Evolutionary conservation across 2,888 invertebrate genomes (phyloP), one percentile per base, ranked within the genome.

Genomic region (Rapana venosa): DNA sequence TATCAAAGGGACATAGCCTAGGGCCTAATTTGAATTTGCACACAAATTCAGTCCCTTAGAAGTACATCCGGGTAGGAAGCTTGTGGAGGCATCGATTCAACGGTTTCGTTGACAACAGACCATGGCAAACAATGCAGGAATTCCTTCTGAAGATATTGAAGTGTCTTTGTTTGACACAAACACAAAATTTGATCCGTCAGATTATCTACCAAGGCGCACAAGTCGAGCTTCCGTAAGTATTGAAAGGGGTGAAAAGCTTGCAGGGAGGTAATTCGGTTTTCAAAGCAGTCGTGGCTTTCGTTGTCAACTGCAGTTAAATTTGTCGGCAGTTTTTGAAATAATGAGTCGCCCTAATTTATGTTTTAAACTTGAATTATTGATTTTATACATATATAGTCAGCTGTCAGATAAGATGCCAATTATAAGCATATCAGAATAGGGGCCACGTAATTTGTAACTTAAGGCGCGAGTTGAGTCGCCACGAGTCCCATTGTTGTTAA

Each of bases 161-260:
- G 79, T 1, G 15, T 35, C 35, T 79, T 79, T 32, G 79, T 0
- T 79, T 32, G 79, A 79, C 15, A 35, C 30, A 13, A 22, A 35
- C 13, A 22, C 22, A 17, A 32, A 6, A 79, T 79, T 79, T 35
- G 79, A 79, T 20, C 79, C 79, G 17, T 79, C 79, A 20, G 79
- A 79, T 35, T 79, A 79, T 35, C 35, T 79, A 79, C 79, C 79
- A 79, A 32, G 79, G 17, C 79, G 79, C 15, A 79, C 79, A 35
- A 79, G 35, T 22, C 79, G 79, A 35, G 79, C 79, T 32, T 79
- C 79, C 35, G 79, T 79, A 79, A 79, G 79, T 79, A 6, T 13
- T 79, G 22, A 74, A 74, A 30, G n/a, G 26, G 11, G 17, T 74
- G 30, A 26, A 11, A n/a, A 26, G 30, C 17, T 11, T n/a, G 22